A percentile compares a stretch with the other conserved stretches of the same genome.
Evolutionary conservation across 2,113 vertebrate species (phyloP).

Genomic region (Podocnemis expansa): DNA sequence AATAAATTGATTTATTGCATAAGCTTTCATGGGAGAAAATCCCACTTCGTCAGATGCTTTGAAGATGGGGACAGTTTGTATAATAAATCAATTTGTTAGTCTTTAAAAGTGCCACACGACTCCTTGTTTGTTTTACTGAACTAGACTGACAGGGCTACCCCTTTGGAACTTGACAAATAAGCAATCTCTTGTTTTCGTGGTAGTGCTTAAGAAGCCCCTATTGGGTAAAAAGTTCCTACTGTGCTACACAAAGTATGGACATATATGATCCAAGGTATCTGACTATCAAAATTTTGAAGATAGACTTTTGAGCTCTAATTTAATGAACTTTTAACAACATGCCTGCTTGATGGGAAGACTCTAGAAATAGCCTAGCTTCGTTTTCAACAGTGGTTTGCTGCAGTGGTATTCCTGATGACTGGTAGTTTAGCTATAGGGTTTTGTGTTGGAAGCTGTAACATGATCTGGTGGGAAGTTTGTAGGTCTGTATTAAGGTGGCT

Average conservation of each 20-base stretch:
- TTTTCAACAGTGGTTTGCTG: not conserved
- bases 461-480: not conserved
- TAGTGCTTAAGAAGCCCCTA: not conserved
- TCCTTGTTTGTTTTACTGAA: too few relatives aligned
- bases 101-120: too few relatives aligned
- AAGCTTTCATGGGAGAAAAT: too few relatives aligned
- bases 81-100: too few relatives aligned
- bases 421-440: not conserved
- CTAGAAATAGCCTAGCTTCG: not conserved
- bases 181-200: not conserved
- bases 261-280: fast-evolving
- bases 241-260: not conserved
- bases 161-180: too few relatives aligned
- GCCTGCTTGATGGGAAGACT: not conserved
- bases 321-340: fast-evolving
- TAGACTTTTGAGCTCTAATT: not conserved
- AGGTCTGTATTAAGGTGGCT: not conserved
- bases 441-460: not conserved
- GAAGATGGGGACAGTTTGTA: too few relatives aligned
- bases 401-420: not conserved
- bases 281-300: not conserved
- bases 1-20: too few relatives aligned
- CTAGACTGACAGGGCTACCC: too few relatives aligned
- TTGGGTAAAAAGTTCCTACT: too few relatives aligned
- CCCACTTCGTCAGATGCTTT: too few relatives aligned